These are phyloP conservation scores for Dasysyrphus tricinctus DNA, from an alignment of 2,888 invertebrate species.

Conservation along the genomic window DNA sequence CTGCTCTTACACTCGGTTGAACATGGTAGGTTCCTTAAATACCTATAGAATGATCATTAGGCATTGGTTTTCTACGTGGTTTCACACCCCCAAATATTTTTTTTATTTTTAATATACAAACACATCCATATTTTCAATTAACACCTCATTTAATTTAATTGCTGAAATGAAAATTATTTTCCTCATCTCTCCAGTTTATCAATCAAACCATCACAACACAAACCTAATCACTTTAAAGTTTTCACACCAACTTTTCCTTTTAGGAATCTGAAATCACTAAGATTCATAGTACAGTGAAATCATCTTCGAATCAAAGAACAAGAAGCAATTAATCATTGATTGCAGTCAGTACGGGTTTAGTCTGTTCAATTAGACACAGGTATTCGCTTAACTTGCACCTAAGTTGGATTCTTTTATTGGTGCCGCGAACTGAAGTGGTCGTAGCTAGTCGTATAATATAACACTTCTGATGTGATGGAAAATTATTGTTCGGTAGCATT, in stretches of 20 bases:
- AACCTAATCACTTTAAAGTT: conserved; percentile 6
- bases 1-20: no score
- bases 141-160: neutral
- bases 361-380: conserved; percentile 59
- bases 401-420: conserved; percentile 26
- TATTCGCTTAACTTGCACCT: conserved; percentile 16
- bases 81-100: no score
- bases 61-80: no score
- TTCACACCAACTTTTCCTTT: conserved; percentile 19
- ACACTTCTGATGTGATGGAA: conserved; percentile 20
- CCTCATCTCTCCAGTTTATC: neutral
- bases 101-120: no score
- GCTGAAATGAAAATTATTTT: neutral
- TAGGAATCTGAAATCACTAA: neutral
- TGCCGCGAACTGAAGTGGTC: neutral
- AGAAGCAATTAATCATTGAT: conserved; percentile 52
- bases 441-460: conserved; percentile 9
- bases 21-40: no score
- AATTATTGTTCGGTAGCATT: conserved; percentile 48
- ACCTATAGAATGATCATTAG: no score
- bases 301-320: conserved; percentile 13
- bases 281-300: neutral
- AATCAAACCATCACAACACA: neutral
- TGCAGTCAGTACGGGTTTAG: conserved; percentile 45
- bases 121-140: neutral